Evolutionary conservation across 2,888 invertebrate genomes (phyloP), one percentile per base, ranked within the genome.

Genomic region (Nomada ruficornis): DNA sequence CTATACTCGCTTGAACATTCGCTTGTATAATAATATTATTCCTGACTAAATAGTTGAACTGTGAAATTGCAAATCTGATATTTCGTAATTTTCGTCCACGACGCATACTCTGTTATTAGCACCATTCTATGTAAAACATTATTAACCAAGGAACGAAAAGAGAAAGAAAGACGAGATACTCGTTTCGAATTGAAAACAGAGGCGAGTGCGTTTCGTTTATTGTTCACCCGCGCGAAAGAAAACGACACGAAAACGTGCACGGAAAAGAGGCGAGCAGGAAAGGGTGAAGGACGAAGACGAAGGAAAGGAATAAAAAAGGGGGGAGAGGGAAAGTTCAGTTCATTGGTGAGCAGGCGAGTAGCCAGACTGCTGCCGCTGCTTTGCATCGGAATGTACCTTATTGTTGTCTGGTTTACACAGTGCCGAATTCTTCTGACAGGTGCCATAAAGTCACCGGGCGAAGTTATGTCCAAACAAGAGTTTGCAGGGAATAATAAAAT

Each of bases 301-400:
- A 63, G 78, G 73, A 70, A 63, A 54, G 36, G 54, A 55, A 63
- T 20, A 64, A 60, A 59, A 60, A n/a, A 69, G 52, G n/a, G n/a
- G 52, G 71, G 67, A 69, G 64, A 76, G 78, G 76, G 77, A 74
- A 75, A 81, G 80, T 81, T 76, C 73, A 59, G 71, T 80, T 84
- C 76, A 86, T 82, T 71, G 73, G 80, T 55, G 71, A 77, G 77
- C 71, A 75, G 70, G 55, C 78, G 76, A 73, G 78, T 69, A 62
- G 82, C 84, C 80, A 77, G 79, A 77, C 36, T 36, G 15, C 77
- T 68, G 70, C 77, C 74, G 84, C 87, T 88, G 86, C 81, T 91
- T 90, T 90, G 90, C 91, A 91, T 91, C 86, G 89, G 86, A 91
- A 91, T 91, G 86, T 88, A 87, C 85, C 88, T 91, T 89, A 91